Base-by-base conservation (phyloP, 2,113 vertebrate genomes). In the Jacana jacana region DNA sequence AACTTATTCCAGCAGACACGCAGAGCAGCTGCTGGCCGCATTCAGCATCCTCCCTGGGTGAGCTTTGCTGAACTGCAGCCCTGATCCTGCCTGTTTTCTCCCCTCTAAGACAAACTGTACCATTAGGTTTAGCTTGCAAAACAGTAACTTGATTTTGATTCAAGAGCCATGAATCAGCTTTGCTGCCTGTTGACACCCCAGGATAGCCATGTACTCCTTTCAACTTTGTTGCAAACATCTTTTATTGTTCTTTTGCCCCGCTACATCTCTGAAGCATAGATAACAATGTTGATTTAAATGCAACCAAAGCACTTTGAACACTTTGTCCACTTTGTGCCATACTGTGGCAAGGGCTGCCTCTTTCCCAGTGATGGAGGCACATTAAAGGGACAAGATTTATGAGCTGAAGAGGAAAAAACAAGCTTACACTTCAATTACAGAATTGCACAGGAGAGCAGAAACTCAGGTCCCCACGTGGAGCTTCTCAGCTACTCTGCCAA, bases 261-360 rank as follows among this genome's bases (percentile, higher is more conserved):
- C 64, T 35, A 23, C 71, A 81, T 54, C 86, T 81, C 79, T 71
- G 78, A 49, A 30, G 70, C 5, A 10, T 7, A 68, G 91, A 86
- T 89, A 95, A 75, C 52, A 64, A 48, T 73, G 91, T 61, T 91
- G 94, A 94, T 86, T 82, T 85, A 49, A 91, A 87, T 10, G 63
- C 51, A 86, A 93, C 71, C 93, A 72, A 93, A 92, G 70, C 0
- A 0, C n/a, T n/a, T n/a, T 10, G 39, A 85, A 63, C 24, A 33
- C 68, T 88, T 85, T 93, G 88, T 95, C 68, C 83, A 54, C 2
- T 1, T 6, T 24, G 61, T 85, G 82, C 71, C 49, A 61, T 10
- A 28, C 57, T 0, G 10, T 39, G 81, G 92, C 89, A 76, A 84
- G 88, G 44, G 76, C 83, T 94, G 72, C n/a, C 52, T n/a, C 70